Percentiles rank a stretch among this genome's conserved stretches.
Conservation (phyloP, 2,888 invertebrate species). For the Sinotaia quadrata region DNA sequence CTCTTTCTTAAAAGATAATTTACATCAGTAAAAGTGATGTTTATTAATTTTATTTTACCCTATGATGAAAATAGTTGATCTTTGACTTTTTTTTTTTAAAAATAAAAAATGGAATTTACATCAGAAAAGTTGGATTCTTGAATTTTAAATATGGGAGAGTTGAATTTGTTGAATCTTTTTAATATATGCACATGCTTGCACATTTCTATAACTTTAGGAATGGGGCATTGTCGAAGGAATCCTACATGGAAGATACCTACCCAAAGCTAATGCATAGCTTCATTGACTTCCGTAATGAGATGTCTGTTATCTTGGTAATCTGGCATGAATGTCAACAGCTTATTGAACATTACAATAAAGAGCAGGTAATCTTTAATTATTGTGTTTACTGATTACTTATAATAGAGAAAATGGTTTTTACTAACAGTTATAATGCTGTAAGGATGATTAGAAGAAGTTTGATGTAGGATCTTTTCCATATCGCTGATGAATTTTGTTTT, state of each 20-base stretch:
- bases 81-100: not conserved
- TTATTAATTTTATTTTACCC: too few species aligned
- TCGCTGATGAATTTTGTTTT: too few species aligned
- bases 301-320: slow-evolving; percentile 75
- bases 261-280: slow-evolving; percentile 74
- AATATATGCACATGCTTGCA: not conserved
- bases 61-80: not conserved
- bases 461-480: too few species aligned
- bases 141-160: not conserved
- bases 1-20: too few species aligned
- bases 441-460: too few species aligned
- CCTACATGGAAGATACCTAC: slow-evolving; percentile 66
- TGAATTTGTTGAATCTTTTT: not conserved
- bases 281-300: slow-evolving; percentile 77
- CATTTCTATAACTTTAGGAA: slow-evolving; percentile 48
- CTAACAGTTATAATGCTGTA: too few species aligned
- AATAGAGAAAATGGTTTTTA: too few species aligned
- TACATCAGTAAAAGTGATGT: too few species aligned
- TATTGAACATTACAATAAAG: slow-evolving; percentile 75
- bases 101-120: not conserved
- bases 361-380: slow-evolving; percentile 71
- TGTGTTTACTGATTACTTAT: too few species aligned
- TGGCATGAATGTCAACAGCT: slow-evolving; percentile 77
- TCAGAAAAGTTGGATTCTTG: not conserved
- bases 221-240: slow-evolving; percentile 65